Evolutionary conservation across 2,113 vertebrate genomes (phyloP).

Genomic region (Typhlomys cinereus): DNA sequence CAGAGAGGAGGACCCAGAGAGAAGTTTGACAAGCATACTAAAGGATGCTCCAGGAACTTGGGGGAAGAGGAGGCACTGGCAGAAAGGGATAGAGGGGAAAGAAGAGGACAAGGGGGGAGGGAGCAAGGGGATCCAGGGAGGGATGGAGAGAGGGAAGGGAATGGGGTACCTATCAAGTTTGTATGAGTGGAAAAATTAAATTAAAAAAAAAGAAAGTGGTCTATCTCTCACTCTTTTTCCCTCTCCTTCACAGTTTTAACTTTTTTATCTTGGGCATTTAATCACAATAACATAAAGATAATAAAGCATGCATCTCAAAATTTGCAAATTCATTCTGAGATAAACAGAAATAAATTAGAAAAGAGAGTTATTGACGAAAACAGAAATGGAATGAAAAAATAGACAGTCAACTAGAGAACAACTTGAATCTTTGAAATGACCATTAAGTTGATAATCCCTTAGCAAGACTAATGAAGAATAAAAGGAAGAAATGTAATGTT

Average conservation of each 20-base stretch:
- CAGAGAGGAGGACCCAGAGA: too few species aligned
- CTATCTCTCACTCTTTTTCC: too few species aligned
- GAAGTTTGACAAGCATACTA: too few species aligned
- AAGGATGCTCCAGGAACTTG: too few species aligned
- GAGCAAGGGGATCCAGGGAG: too few species aligned
- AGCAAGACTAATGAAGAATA: background rate
- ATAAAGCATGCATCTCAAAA: background rate
- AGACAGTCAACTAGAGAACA: background rate
- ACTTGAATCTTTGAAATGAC: background rate
- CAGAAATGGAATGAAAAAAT: slow-evolving; percentile 22
- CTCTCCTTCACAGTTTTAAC: background rate
- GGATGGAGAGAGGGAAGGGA: too few species aligned
- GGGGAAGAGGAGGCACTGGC: too few species aligned
- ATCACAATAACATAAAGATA: background rate
- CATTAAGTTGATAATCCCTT: background rate
- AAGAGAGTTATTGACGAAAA: background rate
- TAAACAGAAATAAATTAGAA: background rate
- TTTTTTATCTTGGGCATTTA: background rate
- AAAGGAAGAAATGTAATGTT: background rate
- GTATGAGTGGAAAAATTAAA: too few species aligned
- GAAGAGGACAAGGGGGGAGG: too few species aligned
- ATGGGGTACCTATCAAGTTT: too few species aligned
- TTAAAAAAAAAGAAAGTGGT: too few species aligned
- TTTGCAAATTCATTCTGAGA: background rate
- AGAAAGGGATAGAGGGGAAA: too few species aligned